Conservation (phyloP, 2,797 vertebrate genomes). For the Uromys caudimaculatus region DNA sequence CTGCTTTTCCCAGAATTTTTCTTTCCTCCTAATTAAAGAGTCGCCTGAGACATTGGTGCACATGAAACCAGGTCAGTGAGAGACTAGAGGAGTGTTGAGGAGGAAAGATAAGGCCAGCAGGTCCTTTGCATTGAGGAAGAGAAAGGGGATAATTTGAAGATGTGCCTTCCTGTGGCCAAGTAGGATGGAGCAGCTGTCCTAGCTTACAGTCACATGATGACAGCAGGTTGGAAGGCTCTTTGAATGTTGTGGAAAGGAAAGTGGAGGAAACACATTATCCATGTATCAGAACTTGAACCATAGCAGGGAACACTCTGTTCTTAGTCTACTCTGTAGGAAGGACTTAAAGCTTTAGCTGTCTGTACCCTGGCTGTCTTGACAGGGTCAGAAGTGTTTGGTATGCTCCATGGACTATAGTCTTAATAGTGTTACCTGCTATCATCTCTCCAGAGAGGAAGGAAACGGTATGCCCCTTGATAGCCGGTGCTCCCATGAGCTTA, state of each 20-base stretch:
- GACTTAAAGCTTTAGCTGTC: background rate
- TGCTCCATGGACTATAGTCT: background rate
- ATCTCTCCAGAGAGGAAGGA: background rate
- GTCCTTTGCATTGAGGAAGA: background rate
- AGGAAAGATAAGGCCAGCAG: background rate
- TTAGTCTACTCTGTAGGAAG: background rate
- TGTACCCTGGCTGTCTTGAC: background rate
- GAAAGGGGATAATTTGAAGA: background rate
- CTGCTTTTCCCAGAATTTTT: slow-evolving; percentile 15
- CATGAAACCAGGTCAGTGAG: background rate
- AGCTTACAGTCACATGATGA: background rate
- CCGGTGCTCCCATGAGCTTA: background rate
- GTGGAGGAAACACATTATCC: background rate
- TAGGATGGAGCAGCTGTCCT: background rate
- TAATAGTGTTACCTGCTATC: background rate
- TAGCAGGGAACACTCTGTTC: background rate
- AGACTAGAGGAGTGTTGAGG: background rate
- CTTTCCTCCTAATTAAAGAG: slow-evolving; percentile 41
- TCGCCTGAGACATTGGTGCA: background rate
- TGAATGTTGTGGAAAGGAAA: background rate
- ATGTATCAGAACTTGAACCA: background rate
- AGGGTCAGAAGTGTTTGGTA: background rate
- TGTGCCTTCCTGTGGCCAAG: background rate
- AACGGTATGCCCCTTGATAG: background rate
- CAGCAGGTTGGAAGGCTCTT: background rate